Percentiles rank a stretch among this genome's conserved stretches.
phyloP scores from a whole-genome alignment of 2,888 invertebrate species.

The Volucella zonaria region DNA sequence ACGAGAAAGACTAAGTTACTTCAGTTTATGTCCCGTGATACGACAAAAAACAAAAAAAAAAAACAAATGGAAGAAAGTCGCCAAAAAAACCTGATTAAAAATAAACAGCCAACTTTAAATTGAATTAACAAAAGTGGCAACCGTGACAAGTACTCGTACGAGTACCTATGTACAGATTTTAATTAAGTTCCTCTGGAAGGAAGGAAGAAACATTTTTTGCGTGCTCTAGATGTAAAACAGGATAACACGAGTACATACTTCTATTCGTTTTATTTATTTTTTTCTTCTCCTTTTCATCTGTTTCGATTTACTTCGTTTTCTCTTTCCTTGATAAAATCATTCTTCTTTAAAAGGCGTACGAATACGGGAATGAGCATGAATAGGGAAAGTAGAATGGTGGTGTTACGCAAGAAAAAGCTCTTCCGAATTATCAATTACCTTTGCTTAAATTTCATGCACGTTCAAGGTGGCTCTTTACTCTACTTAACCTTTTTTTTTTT shows the following conservation, averaged over 20 bases:
- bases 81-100: too few relatives aligned
- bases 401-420: background rate
- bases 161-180: slow-evolving; percentile 39
- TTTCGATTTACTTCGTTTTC: background rate
- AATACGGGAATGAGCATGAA: background rate
- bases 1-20: too few relatives aligned
- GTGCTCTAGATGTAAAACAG: slow-evolving; percentile 41
- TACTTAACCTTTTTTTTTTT: slow-evolving; percentile 23
- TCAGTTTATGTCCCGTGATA: too few relatives aligned
- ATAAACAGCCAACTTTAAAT: too few relatives aligned
- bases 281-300: slow-evolving; percentile 14
- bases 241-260: slow-evolving; percentile 5
- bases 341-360: background rate
- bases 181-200: slow-evolving; percentile 34
- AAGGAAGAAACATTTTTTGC: slow-evolving; percentile 28
- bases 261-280: background rate
- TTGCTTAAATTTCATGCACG: slow-evolving; percentile 43
- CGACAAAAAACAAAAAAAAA: too few relatives aligned
- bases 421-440: slow-evolving; percentile 42
- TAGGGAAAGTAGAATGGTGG: background rate
- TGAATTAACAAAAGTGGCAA: too few relatives aligned
- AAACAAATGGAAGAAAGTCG: too few relatives aligned
- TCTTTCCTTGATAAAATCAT: background rate
- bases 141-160: background rate
- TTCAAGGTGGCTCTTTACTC: slow-evolving; percentile 23